Evolutionary conservation across 1,140 invertebrate genomes (phyloP).

Genomic region (Solenopsis fugax): DNA sequence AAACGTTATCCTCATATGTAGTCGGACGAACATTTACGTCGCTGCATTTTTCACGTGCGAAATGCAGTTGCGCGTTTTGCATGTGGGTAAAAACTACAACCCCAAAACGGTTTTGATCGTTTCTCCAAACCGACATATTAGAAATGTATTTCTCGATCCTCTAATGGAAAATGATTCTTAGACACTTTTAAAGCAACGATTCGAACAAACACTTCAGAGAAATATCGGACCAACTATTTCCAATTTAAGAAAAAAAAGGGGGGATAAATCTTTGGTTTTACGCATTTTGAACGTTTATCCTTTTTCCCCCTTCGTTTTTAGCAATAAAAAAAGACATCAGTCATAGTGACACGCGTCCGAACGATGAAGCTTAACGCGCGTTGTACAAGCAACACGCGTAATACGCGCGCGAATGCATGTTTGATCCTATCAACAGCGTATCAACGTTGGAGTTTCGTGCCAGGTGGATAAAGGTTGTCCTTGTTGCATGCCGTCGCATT

Average conservation of each 20-base stretch:
- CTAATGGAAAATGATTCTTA: not conserved
- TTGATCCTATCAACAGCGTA: conserved; percentile 75
- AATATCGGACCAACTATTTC: not conserved
- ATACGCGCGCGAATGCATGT: conserved; percentile 71
- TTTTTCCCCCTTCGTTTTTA: conserved; percentile 56
- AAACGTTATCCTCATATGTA: conserved; percentile 46
- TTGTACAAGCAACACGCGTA: conserved; percentile 72
- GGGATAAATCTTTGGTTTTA: not conserved
- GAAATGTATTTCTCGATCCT: conserved; percentile 11
- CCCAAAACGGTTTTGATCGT: not conserved
- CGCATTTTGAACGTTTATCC: conserved; percentile 47
- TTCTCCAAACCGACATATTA: conserved; percentile 10
- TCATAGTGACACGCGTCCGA: conserved; percentile 71
- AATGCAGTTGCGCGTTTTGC: conserved; percentile 60
- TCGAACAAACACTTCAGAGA: not conserved
- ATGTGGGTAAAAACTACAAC: conserved; percentile 6
- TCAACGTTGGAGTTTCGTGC: conserved; percentile 69
- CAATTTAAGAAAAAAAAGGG: not conserved
- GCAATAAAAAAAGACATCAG: conserved; percentile 71
- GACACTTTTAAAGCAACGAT: not conserved
- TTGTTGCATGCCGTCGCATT: conserved; percentile 7
- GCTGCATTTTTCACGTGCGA: conserved; percentile 51
- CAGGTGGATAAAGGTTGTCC: conserved; percentile 18
- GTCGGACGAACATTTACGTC: conserved; percentile 19
- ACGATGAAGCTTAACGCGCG: conserved; percentile 61